A percentile compares a stretch with the other conserved stretches of the same genome.
phyloP scores from a whole-genome alignment of 2,888 invertebrate species.

The Clanis bilineata region DNA sequence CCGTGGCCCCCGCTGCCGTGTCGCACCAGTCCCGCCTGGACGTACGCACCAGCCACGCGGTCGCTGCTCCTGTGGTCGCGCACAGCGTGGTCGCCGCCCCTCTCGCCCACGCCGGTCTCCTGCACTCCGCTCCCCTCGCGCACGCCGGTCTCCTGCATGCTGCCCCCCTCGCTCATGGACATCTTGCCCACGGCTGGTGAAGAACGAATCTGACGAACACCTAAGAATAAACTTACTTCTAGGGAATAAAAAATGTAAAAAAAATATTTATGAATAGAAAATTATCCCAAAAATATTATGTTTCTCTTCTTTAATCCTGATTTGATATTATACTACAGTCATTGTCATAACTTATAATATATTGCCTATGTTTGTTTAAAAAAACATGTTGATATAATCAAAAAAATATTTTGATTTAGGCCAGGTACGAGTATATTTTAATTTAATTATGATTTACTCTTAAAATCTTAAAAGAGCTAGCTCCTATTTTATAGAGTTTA shows the following conservation, averaged over 20 bases:
- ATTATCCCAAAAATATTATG: conserved; percentile 24
- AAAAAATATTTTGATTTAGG: too few species aligned
- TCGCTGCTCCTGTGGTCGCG: conserved; percentile 36
- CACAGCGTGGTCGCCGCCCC: conserved; percentile 43
- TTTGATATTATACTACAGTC: too few species aligned
- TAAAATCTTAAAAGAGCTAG: too few species aligned
- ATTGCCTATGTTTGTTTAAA: too few species aligned
- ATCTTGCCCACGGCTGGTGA: conserved; percentile 64
- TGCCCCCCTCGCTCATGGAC: conserved; percentile 42
- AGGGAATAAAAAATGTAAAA: conserved; percentile 43
- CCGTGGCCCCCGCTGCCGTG: conserved; percentile 46
- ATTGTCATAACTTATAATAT: too few species aligned
- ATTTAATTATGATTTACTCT: too few species aligned
- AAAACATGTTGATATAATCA: too few species aligned
- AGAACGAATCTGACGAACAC: conserved; percentile 61
- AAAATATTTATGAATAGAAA: conserved; percentile 44
- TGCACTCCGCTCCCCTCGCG: conserved; percentile 32
- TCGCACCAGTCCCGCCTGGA: conserved; percentile 78
- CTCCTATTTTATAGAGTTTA: too few species aligned
- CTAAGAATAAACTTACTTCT: conserved; percentile 40
- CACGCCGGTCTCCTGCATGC: conserved; percentile 27
- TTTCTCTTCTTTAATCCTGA: background rate
- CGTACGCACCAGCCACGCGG: conserved; percentile 48
- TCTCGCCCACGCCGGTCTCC: conserved; percentile 27
- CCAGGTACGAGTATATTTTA: too few species aligned